Conservation (phyloP, 2,113 vertebrate genomes). For the Dicaeum eximium region DNA sequence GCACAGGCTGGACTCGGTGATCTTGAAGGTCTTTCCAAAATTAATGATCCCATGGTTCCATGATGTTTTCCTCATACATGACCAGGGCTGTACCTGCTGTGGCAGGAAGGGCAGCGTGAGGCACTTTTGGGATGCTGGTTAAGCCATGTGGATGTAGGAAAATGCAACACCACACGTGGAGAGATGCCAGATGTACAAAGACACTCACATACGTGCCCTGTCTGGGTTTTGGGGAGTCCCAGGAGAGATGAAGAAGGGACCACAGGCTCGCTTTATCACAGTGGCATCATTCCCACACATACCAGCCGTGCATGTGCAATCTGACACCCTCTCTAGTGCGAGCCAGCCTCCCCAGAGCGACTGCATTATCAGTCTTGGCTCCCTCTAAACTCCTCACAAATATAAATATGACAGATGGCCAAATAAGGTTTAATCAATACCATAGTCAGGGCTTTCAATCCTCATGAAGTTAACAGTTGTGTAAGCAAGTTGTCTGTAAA, state of each 20-base stretch:
- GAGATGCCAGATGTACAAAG: background rate
- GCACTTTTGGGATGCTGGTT: background rate
- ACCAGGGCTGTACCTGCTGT: background rate
- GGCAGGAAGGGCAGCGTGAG: rapidly evolving
- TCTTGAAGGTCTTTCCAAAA: background rate
- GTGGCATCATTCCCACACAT: background rate
- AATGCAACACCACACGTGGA: rapidly evolving
- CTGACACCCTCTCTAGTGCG: rapidly evolving
- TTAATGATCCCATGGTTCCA: background rate
- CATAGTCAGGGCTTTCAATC: background rate
- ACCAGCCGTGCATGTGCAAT: background rate
- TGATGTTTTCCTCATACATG: background rate
- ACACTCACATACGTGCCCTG: rapidly evolving
- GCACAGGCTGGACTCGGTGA: rapidly evolving
- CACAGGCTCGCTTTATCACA: background rate
- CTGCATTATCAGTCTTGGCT: background rate
- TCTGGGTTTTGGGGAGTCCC: background rate
- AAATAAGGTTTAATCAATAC: background rate
- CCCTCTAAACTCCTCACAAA: background rate
- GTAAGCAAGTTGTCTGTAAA: background rate
- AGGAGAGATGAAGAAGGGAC: background rate
- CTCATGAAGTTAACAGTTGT: background rate
- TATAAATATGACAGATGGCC: background rate
- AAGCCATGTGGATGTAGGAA: rapidly evolving
- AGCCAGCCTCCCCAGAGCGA: background rate